Evolutionary conservation across 2,797 vertebrate genomes (phyloP).

Genomic region (Pangasius djambal): DNA sequence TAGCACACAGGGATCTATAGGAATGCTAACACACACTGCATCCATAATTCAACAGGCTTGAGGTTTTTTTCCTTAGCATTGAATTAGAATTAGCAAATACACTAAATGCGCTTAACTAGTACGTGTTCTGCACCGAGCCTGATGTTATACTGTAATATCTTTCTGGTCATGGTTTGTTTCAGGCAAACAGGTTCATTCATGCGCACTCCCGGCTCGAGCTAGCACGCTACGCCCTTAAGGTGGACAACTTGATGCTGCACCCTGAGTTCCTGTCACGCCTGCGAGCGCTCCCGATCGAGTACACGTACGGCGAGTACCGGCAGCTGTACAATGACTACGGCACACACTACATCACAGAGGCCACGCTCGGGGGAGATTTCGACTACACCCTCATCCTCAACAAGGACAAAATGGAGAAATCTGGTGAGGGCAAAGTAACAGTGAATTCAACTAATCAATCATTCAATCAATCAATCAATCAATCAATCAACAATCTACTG

Average conservation of each 20-base stretch:
- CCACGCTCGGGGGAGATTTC: conserved; percentile 82
- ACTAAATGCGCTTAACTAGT: not conserved
- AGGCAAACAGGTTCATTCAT: conserved; percentile 82
- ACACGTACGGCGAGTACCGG: conserved; percentile 89
- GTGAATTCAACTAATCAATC: not conserved
- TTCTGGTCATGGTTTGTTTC: conserved; percentile 24
- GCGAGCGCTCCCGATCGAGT: conserved; percentile 78
- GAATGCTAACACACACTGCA: not conserved
- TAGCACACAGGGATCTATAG: not conserved
- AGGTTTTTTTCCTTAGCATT: not conserved
- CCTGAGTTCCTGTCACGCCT: conserved; percentile 84
- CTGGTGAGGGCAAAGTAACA: conserved; percentile 66
- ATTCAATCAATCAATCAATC: not conserved
- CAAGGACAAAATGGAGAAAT: conserved; percentile 67
- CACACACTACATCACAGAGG: conserved; percentile 89
- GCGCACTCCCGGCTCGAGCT: conserved; percentile 81
- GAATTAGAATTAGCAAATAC: not conserved
- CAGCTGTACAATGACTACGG: conserved; percentile 88
- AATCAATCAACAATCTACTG: not conserved
- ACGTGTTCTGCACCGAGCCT: not conserved
- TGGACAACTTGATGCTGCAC: conserved; percentile 83
- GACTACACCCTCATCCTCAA: conserved; percentile 85
- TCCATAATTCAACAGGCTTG: not conserved
- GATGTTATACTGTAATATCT: not conserved
- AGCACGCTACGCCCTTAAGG: conserved; percentile 83